These are phyloP conservation scores for Notarius quadriscutis DNA, from an alignment of 2,113 vertebrate species.

Conservation along the genomic window DNA sequence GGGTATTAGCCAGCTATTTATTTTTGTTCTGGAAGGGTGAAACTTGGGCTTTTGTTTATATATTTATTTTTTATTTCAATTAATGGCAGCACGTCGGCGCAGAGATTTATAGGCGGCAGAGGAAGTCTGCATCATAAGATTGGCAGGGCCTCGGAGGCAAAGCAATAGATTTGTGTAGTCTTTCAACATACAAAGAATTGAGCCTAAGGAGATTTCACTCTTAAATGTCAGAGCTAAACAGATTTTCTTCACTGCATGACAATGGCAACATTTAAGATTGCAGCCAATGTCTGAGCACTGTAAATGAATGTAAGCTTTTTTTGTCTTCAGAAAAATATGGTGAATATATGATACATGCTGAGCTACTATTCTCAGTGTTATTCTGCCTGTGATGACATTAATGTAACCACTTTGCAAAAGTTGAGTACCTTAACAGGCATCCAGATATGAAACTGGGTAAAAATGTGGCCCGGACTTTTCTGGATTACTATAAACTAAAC, in stretches of 20 bases:
- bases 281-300: constrained; percentile 32
- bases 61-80: constrained; percentile 46
- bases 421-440: constrained; percentile 74
- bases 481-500: constrained; percentile 94
- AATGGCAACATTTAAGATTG: constrained; percentile 24
- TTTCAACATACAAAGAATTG: constrained; percentile 48
- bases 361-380: constrained; percentile 8
- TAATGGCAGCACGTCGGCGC: constrained; percentile 45
- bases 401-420: neutral
- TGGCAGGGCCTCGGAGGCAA: constrained; percentile 33
- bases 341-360: constrained; percentile 19
- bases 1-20: constrained; percentile 61
- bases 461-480: constrained; percentile 92
- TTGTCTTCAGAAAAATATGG: constrained; percentile 19
- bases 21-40: constrained; percentile 47
- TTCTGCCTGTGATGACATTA: neutral
- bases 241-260: constrained; percentile 38
- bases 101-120: constrained; percentile 50
- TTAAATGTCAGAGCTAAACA: constrained; percentile 40
- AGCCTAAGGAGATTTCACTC: constrained; percentile 47
- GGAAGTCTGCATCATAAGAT: constrained; percentile 37
- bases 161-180: constrained; percentile 38
- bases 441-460: constrained; percentile 95
- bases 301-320: constrained; percentile 23
- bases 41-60: constrained; percentile 47